Evolutionary conservation across 2,113 vertebrate genomes (phyloP).

Genomic region (Bambusicola thoracicus): DNA sequence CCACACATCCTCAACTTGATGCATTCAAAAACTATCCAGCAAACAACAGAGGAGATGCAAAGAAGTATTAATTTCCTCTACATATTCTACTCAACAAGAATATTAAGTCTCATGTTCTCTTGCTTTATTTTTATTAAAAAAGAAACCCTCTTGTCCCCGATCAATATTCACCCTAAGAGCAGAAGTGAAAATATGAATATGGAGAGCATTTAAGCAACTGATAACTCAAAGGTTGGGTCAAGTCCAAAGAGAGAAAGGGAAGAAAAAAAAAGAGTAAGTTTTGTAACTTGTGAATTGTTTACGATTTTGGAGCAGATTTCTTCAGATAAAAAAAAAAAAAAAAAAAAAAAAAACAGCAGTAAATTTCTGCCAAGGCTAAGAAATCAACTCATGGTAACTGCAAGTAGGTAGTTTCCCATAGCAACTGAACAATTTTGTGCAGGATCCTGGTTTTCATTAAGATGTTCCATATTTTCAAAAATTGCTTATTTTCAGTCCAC

Average conservation of each 20-base stretch:
- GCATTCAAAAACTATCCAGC: neutral
- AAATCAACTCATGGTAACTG: neutral
- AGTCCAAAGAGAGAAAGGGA: neutral
- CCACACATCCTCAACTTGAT: neutral
- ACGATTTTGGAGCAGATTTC: conserved; percentile 8
- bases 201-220: neutral
- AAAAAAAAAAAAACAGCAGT: neutral
- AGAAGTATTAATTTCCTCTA: neutral
- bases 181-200: neutral
- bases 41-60: neutral
- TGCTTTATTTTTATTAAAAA: neutral
- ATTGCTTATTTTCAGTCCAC: neutral
- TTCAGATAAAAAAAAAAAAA: conserved; percentile 2
- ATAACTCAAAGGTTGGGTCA: neutral
- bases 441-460: neutral
- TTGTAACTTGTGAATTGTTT: neutral
- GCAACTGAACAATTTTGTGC: neutral
- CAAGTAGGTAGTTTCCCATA: neutral
- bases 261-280: conserved; percentile 2
- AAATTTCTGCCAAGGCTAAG: neutral
- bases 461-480: neutral
- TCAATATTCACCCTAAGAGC: neutral
- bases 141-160: neutral
- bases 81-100: neutral
- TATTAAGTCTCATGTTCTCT: neutral